Conservation (phyloP, 2,113 vertebrate species). For the Irena cyanogastra region DNA sequence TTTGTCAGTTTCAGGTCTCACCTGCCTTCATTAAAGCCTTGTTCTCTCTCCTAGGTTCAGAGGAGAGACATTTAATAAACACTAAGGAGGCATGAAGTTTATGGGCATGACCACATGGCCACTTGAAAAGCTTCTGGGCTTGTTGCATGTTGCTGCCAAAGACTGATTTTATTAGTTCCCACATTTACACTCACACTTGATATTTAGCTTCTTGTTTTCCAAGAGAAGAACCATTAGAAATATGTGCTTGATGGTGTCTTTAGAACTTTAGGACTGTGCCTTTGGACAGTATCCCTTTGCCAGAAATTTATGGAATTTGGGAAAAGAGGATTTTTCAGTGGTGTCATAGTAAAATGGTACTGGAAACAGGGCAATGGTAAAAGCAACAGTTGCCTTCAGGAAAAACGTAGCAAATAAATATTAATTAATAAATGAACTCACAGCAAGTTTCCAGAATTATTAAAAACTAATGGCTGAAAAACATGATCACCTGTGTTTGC, state of each 20-base stretch:
- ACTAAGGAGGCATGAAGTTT: not conserved
- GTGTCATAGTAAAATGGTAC: not conserved
- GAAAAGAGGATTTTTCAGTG: not conserved
- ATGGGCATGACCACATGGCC: not conserved
- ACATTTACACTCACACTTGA: not conserved
- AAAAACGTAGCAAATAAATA: not conserved
- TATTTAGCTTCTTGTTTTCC: not conserved
- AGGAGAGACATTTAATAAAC: not conserved
- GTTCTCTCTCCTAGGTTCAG: not conserved
- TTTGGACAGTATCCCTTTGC: not conserved
- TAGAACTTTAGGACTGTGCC: not conserved
- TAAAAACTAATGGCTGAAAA: not conserved
- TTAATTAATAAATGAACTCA: not conserved
- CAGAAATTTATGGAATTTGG: not conserved
- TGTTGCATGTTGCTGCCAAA: not conserved
- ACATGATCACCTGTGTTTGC: not conserved
- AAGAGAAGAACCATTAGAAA: not conserved
- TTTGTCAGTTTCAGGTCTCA: not conserved
- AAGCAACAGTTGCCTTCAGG: not conserved
- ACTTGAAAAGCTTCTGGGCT: not conserved
- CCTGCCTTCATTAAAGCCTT: not conserved
- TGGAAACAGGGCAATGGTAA: not conserved
- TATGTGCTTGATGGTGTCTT: not conserved
- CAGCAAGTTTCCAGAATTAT: not conserved
- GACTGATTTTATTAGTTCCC: not conserved